Evolutionary conservation across 2,888 invertebrate species (phyloP).

Genomic region (Amblyteles armatorius): DNA sequence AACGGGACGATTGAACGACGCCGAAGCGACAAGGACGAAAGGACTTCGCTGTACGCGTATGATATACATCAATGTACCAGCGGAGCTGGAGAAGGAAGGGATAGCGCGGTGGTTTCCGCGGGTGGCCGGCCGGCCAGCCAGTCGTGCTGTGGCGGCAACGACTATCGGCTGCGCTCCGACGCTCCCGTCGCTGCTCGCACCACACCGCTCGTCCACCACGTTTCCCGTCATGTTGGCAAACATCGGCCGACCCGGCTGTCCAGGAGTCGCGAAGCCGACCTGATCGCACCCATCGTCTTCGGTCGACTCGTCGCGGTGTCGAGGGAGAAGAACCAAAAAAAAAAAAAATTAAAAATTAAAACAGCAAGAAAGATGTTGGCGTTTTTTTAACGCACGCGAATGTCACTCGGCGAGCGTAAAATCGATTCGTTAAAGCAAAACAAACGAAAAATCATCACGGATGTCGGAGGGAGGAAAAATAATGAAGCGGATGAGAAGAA

Average conservation of each 20-base stretch:
- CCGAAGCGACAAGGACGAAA: conserved; percentile 27
- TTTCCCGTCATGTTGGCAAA: conserved; percentile 61
- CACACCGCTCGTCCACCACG: conserved; percentile 25
- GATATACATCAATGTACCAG: not conserved
- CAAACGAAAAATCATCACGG: not conserved
- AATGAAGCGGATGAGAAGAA: conserved; percentile 1
- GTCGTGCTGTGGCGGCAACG: conserved; percentile 80
- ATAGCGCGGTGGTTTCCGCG: conserved; percentile 61
- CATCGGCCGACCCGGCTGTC: conserved; percentile 8
- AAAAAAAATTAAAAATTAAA: not conserved
- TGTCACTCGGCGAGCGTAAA: not conserved
- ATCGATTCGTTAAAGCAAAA: not conserved
- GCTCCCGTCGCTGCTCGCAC: conserved; percentile 34
- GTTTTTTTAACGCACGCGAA: too few relatives aligned
- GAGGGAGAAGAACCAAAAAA: not conserved
- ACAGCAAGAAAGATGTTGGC: not conserved
- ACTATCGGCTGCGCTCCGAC: conserved; percentile 57
- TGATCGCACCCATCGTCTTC: too few relatives aligned
- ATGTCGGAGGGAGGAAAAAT: not conserved
- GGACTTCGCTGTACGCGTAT: not conserved
- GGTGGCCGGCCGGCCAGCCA: conserved; percentile 80
- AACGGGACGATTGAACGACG: not conserved
- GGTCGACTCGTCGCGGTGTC: not conserved
- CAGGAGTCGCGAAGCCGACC: too few relatives aligned
- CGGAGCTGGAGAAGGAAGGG: conserved; percentile 5